Evolutionary conservation across 2,113 vertebrate species (phyloP), one percentile per base, ranked within the genome.

Genomic region (Hystrix cristata): DNA sequence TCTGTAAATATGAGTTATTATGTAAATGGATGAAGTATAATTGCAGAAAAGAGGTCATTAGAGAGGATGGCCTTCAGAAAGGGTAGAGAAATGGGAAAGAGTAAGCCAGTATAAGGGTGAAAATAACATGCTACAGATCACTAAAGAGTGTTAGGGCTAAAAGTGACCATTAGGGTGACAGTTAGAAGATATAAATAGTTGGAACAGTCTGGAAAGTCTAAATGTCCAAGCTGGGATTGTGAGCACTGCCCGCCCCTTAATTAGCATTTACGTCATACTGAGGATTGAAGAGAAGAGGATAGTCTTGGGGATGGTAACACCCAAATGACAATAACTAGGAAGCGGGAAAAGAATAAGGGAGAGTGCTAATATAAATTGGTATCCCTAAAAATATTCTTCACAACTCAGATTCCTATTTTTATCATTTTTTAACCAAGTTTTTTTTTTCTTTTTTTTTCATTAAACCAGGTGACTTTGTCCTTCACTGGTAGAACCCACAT

Each of bases 101-200:
- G 14, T 5, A 78, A 59, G 34, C 1, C 13, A 53, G 7, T 74
- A n/a, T 29, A 80, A 86, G 25, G 21, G 25, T 46, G 43, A 23
- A 97, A 93, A 88, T 95, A 79, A 69, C 76, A 78, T 16, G n/a
- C 46, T 94, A 9, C 8, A 27, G 16, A 86, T 19, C 2, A 21
- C 16, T 76, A 31, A 67, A 55, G 72, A 85, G 29, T 6, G 4
- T 13, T 79, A 80, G 67, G 46, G 57, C 62, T 93, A 67, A 87
- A 87, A 57, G 62, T 96, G 74, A 74, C 91, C 79, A 80, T 86
- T 79, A 74, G 29, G 13, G 79, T 92, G 80, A 92, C 46, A 89
- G 10, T 7, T 79, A 31, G 23, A 38, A 90, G 34, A 79, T 74
- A 90, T 29, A 96, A 87, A 83, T 92, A 90, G 48, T 67, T 87